Conservation (phyloP, 2,113 vertebrate genomes). For the Siniperca chuatsi region DNA sequence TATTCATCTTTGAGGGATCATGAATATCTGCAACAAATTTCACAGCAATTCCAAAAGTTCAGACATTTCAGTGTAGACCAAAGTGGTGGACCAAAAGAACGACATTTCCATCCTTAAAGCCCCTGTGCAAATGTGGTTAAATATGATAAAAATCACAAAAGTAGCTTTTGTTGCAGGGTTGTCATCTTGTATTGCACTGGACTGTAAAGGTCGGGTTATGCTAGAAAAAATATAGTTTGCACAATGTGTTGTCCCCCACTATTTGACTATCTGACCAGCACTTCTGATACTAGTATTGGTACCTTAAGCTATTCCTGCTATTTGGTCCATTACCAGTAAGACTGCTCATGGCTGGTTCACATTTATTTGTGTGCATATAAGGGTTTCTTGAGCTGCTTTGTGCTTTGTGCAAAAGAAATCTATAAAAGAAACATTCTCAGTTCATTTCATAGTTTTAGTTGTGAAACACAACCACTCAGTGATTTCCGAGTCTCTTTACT, state of each 20-base stretch:
- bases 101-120: neutral
- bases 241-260: neutral
- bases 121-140: neutral
- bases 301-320: neutral
- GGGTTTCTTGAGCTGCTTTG: neutral
- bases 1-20: neutral
- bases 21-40: neutral
- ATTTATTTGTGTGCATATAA: neutral
- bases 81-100: neutral
- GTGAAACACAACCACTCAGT: constrained; percentile 9
- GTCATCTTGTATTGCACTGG: neutral
- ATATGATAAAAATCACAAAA: neutral
- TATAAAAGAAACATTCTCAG: constrained; percentile 7
- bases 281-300: neutral
- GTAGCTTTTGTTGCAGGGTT: neutral
- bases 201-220: neutral
- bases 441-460: constrained; percentile 14
- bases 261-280: neutral
- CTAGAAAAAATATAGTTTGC: neutral
- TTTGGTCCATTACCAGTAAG: neutral
- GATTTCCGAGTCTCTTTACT: constrained; percentile 13
- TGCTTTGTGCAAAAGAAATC: neutral
- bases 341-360: neutral
- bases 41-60: neutral
- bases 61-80: neutral